A percentile compares a stretch with the other conserved stretches of the same genome.
Conservation (phyloP, 2,113 vertebrate species). For the Otocyon megalotis region DNA sequence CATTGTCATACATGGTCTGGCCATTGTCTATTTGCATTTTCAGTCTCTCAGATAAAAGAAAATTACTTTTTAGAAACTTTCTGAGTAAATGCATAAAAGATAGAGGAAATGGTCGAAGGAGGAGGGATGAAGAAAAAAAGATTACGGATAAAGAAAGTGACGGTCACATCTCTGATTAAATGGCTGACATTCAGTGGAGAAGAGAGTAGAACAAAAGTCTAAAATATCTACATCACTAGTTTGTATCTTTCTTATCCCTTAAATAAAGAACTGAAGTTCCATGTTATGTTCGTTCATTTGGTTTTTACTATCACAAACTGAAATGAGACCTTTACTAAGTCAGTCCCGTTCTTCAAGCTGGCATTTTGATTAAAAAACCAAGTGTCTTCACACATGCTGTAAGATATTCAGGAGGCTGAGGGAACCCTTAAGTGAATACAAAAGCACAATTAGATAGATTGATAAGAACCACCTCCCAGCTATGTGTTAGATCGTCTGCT, state of each 20-base stretch:
- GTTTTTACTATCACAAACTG: slow-evolving; percentile 9
- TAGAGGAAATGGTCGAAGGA: not conserved
- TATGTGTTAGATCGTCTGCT: not conserved
- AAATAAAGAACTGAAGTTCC: not conserved
- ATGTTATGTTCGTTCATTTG: not conserved
- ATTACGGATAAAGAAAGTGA: not conserved
- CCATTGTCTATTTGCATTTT: not conserved
- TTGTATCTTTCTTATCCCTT: not conserved
- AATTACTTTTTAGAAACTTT: not conserved
- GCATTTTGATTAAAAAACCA: slow-evolving; percentile 55
- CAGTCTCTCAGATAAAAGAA: not conserved
- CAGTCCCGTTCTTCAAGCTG: slow-evolving; percentile 42
- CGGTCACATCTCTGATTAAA: not conserved
- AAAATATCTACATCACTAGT: not conserved
- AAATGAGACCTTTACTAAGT: not conserved
- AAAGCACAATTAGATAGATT: slow-evolving; percentile 53
- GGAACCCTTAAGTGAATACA: not conserved
- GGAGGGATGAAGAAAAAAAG: not conserved
- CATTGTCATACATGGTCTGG: too few species aligned
- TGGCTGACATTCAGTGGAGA: not conserved
- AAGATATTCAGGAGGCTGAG: not conserved
- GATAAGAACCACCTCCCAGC: slow-evolving; percentile 13
- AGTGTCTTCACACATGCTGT: not conserved
- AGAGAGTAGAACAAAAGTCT: not conserved
- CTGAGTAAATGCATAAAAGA: not conserved